These are phyloP conservation scores for Sclerodermus sp. DNA, from an alignment of 2,888 invertebrate species.

Conservation along the genomic window DNA sequence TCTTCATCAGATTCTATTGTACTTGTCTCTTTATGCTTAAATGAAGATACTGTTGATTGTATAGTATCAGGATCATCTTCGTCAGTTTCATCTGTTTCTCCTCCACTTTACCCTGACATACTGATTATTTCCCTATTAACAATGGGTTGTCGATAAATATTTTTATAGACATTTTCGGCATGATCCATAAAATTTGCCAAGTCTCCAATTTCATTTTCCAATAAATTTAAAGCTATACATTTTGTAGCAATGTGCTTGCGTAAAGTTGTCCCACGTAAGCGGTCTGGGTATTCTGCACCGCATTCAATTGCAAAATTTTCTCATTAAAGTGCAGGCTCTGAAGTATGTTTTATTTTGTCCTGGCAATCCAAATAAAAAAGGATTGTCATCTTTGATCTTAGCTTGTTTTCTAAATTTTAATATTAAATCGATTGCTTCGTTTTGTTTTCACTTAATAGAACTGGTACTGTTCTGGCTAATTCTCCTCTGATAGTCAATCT, in stretches of 20 bases:
- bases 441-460: slow-evolving; percentile 9
- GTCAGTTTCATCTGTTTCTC: neutral
- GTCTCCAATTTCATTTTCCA: slow-evolving; percentile 9
- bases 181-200: slow-evolving; percentile 16
- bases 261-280: slow-evolving; percentile 13
- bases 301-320: slow-evolving; percentile 8
- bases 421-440: slow-evolving; percentile 8
- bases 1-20: no score
- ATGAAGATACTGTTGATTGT: no score
- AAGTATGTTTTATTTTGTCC: neutral
- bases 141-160: slow-evolving; percentile 18
- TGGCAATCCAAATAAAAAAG: slow-evolving; percentile 16
- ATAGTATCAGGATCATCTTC: no score
- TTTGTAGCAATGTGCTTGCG: slow-evolving; percentile 18
- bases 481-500: slow-evolving; percentile 21
- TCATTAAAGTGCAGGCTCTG: slow-evolving; percentile 4
- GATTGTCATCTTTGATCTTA: slow-evolving; percentile 10
- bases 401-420: slow-evolving; percentile 10
- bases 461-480: slow-evolving; percentile 16
- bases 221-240: slow-evolving; percentile 13
- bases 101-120: slow-evolving; percentile 11
- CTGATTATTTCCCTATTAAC: slow-evolving; percentile 19
- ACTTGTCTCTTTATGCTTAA: no score
- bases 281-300: slow-evolving; percentile 13
- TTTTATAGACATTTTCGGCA: slow-evolving; percentile 5